Evolutionary conservation across 2,113 vertebrate species (phyloP), one percentile per base, ranked within the genome.

Genomic region (Dolichotis patagonum): DNA sequence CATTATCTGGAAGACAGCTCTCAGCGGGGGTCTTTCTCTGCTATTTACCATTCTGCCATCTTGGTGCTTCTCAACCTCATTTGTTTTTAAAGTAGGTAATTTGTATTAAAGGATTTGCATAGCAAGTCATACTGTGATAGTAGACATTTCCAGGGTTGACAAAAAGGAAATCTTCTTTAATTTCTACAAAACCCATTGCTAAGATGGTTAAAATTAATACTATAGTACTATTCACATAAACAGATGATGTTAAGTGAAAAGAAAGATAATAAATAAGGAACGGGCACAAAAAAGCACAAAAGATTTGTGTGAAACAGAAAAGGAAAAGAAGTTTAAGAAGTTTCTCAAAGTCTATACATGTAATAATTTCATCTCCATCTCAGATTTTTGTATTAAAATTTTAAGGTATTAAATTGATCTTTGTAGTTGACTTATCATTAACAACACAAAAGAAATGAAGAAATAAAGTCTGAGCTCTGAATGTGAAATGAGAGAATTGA

Each of bases 351-450:
- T 63, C 35, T 52, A 1, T n/a, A 13, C 62, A 22, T 43, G 54
- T 65, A 54, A 35, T 22, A 46, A 2, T 85, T 94, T 9, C 2
- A 14, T 49, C 38, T 81, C 5, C 35, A 30, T 28, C 22, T 62
- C 56, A 43, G 24, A 41, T 62, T 52, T 94, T 88, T 92, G 9
- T 4, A 4, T 16, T 43, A 3, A 24, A 14, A 1, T 3, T 85
- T 85, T 65, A 65, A 86, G 43, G 93, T 85, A 67, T 65, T 82
- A 91, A 95, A 60, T 13, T 56, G 24, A 3, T 75, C n/a, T 89
- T 85, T 86, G 71, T 2, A 65, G n/a, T 17, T 52, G 26, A 35
- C 30, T 80, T 75, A 60, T 65, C 43, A 52, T 35, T 82, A 83
- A 91, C 1, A 85, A 35, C 38, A 75, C 43, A 82, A 69, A 28